A percentile compares a stretch with the other conserved stretches of the same genome.
These are phyloP conservation scores for Megathymus violae DNA, from an alignment of 1,140 invertebrate genomes.

Conservation along the genomic window DNA sequence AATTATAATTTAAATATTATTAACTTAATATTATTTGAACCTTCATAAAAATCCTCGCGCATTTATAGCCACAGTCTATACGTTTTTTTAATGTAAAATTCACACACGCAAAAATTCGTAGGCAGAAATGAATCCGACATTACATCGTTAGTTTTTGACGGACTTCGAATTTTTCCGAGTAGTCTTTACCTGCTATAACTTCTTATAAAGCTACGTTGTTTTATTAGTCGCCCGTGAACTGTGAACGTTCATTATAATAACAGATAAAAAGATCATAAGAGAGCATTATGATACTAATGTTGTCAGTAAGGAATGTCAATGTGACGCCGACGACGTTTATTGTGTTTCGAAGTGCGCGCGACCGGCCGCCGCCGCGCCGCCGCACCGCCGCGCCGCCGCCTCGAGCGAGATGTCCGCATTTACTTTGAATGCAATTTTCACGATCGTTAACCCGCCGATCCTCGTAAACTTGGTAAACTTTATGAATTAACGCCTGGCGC, in stretches of 20 bases:
- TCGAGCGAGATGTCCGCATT: too few species aligned
- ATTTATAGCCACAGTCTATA: too few species aligned
- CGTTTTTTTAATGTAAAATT: too few species aligned
- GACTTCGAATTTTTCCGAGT: not conserved
- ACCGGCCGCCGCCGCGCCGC: too few species aligned
- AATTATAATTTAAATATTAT: too few species aligned
- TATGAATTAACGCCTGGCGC: slow-evolving; percentile 77
- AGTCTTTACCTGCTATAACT: not conserved
- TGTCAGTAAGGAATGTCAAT: not conserved
- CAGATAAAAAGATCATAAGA: not conserved
- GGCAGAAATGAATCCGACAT: not conserved
- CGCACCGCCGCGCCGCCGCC: too few species aligned
- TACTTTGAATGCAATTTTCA: slow-evolving; percentile 60
- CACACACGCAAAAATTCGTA: too few species aligned
- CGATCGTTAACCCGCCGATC: slow-evolving; percentile 57
- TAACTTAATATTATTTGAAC: too few species aligned
- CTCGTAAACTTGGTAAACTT: slow-evolving; percentile 68
- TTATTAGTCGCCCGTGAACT: not conserved
- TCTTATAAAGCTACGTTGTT: not conserved
- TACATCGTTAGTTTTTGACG: not conserved
- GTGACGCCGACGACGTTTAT: not conserved
- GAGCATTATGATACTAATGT: not conserved
- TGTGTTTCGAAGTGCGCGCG: too few species aligned
- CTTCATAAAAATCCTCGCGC: too few species aligned
- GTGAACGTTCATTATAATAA: not conserved